Evolutionary conservation across 2,797 vertebrate genomes (phyloP).

Genomic region (Xenentodon cancila): DNA sequence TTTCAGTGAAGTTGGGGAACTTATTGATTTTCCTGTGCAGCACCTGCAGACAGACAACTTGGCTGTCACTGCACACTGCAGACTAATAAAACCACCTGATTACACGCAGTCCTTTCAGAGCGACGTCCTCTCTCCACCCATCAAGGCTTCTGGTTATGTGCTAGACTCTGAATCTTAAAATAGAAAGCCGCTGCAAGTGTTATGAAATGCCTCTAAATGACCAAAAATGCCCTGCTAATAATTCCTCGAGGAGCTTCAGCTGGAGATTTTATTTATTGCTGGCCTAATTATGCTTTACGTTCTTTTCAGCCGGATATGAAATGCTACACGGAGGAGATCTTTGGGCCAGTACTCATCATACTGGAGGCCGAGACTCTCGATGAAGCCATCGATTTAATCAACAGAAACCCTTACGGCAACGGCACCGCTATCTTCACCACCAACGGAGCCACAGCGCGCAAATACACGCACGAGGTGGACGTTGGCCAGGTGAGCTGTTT

Average conservation of each 20-base stretch:
- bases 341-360: conserved; percentile 94
- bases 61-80: not conserved
- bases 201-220: conserved; percentile 3
- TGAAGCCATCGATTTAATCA: conserved; percentile 92
- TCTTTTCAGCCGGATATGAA: conserved; percentile 89
- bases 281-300: conserved; percentile 1
- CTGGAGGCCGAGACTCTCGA: conserved; percentile 90
- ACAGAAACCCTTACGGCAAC: conserved; percentile 94
- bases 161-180: conserved; percentile 16
- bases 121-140: not conserved
- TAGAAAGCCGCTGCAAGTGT: conserved; percentile 12
- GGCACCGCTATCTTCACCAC: conserved; percentile 98
- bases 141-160: not conserved
- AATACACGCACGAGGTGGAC: conserved; percentile 94
- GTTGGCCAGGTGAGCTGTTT: conserved; percentile 92
- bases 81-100: conserved; percentile 2
- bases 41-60: not conserved
- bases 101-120: not conserved
- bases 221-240: not conserved
- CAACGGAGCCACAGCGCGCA: conserved; percentile 95
- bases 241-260: not conserved
- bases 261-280: not conserved
- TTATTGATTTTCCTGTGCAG: not conserved
- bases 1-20: not conserved
- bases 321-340: conserved; percentile 97